Base-by-base conservation (phyloP, 2,113 vertebrate species). In the Hydrolagus affinis region DNA sequence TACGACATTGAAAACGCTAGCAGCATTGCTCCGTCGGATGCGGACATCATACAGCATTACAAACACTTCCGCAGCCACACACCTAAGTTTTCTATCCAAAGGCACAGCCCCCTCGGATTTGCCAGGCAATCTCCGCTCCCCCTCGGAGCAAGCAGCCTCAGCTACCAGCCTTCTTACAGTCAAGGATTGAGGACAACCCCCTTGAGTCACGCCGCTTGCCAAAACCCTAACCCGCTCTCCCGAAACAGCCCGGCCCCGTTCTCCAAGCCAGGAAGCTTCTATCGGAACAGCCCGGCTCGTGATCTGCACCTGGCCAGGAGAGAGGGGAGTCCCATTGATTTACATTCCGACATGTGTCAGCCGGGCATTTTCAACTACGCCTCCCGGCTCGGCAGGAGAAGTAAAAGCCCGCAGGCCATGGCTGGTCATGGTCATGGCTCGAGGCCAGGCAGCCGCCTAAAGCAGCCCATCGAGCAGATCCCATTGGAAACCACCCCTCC, bases 1-100 rank as follows among this genome's bases (percentile, higher is more conserved):
- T 99, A 99, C 0, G 98, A 99, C 89, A 99, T 99, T 0, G 97
- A 99, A 90, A 98, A 98, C 0, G 98, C 98, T 88, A 99, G 98
- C 92, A 99, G 97, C 88, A 99, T 99, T 0, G 98, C 98, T 0
- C 98, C 98, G 0, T 99, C 98, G 0, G 98, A 99, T 0, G 98
- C 98, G 0, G 98, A 99, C 90, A 97, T 99, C 89, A 94, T 99
- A 87, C 97, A 99, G 87, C 98, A 99, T 90, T 99, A 99, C 90
- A 96, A 96, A 87, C 98, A 98, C 89, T 99, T 98, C 89, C 95
- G 98, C 12, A 98, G 96, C 90, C 98, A 98, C 91, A 95, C 97
- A 0, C 97, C 97, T 70, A 98, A 98, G 89, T 98, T 98, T 88
- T 97, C 96, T 86, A 97, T 98, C 89, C 98, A 99, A 92, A 94